A percentile compares a stretch with the other conserved stretches of the same genome.
These are phyloP conservation scores for Brachionus calyciflorus DNA, from an alignment of 1,140 invertebrate species.

Conservation along the genomic window DNA sequence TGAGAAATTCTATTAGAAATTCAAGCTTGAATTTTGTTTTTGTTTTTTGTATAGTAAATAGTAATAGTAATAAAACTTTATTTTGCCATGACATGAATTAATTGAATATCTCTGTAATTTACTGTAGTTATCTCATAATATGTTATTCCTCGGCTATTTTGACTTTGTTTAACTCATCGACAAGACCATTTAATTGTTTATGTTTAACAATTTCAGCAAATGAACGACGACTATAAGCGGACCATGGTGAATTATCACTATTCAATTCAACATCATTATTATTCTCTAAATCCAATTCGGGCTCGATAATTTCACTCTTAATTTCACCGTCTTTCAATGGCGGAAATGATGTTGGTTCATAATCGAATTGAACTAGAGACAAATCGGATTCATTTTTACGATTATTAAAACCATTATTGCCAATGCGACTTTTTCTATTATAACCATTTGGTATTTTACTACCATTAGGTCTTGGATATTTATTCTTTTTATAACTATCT, in stretches of 20 bases:
- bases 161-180: no score
- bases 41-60: no score
- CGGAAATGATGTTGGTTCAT: slow-evolving; percentile 23
- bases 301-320: neutral
- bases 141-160: no score
- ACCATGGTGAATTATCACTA: neutral
- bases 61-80: no score
- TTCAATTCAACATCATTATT: neutral
- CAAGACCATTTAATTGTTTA: neutral
- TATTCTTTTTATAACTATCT: no score
- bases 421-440: neutral
- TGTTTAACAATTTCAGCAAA: slow-evolving; percentile 34
- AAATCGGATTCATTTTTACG: neutral
- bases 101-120: no score
- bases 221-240: neutral
- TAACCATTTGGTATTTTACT: neutral
- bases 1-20: no score
- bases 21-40: no score
- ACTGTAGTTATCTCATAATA: no score
- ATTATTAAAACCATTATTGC: neutral
- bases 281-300: neutral
- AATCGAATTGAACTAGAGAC: neutral
- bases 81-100: no score
- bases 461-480: neutral
- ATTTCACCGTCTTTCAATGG: neutral